These are phyloP conservation scores for Oxyura jamaicensis DNA, from an alignment of 2,113 vertebrate genomes.

Conservation along the genomic window DNA sequence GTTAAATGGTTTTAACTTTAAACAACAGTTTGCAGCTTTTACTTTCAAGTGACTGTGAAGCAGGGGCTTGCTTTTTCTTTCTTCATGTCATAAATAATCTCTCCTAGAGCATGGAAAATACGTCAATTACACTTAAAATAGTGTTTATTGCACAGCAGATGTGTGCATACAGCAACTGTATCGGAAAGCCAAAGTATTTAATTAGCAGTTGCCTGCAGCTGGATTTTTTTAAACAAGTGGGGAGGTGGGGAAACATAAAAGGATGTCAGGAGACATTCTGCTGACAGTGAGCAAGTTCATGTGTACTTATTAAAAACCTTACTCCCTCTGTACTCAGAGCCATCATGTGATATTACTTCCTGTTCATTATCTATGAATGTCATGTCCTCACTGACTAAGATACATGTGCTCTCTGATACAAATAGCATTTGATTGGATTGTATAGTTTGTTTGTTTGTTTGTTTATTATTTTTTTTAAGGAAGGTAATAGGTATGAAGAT, in stretches of 20 bases:
- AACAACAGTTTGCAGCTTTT: not conserved
- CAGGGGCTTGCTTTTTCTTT: not conserved
- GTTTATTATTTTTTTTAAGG: not conserved
- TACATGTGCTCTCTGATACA: not conserved
- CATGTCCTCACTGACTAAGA: fast-evolving
- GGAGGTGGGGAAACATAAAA: constrained; percentile 20
- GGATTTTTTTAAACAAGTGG: constrained; percentile 34
- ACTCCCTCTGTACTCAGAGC: fast-evolving
- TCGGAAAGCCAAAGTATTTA: constrained; percentile 45
- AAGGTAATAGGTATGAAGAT: not conserved
- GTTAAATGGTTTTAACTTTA: not conserved
- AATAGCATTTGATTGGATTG: not conserved
- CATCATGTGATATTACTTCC: not conserved
- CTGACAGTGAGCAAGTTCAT: constrained; percentile 31
- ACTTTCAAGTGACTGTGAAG: not conserved
- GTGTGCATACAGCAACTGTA: not conserved
- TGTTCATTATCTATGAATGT: not conserved
- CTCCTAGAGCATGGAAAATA: constrained; percentile 32
- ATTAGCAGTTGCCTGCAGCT: constrained; percentile 59
- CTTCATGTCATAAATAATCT: constrained; percentile 22
- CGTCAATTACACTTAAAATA: constrained; percentile 10
- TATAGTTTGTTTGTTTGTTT: not conserved
- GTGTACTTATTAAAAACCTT: not conserved
- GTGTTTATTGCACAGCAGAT: constrained; percentile 49
- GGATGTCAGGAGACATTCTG: not conserved